Percentiles rank a stretch among this genome's conserved stretches.
Conservation (phyloP, 2,888 invertebrate genomes). For the Anticlea derivata region DNA sequence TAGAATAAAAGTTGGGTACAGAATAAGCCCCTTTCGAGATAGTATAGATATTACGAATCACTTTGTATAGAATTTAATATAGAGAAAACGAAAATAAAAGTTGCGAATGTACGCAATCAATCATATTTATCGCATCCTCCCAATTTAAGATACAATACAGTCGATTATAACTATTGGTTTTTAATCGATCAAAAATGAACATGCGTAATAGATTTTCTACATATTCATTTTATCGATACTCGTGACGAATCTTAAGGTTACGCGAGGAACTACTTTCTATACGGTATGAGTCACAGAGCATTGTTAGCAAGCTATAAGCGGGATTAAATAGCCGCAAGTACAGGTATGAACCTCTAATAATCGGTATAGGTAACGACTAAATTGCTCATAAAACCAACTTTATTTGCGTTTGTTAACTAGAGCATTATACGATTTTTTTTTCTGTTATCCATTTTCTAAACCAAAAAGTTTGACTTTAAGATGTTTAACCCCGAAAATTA, state of each 20-base stretch:
- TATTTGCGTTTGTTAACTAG: no score
- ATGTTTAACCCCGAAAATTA: no score
- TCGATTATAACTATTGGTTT: conserved; percentile 29
- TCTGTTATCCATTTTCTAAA: no score
- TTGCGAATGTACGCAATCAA: conserved; percentile 18
- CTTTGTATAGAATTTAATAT: conserved; percentile 12
- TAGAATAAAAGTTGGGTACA: no score
- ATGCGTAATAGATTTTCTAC: conserved; percentile 32
- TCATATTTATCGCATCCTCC: conserved; percentile 24
- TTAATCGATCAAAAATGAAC: conserved; percentile 28
- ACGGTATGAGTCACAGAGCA: conserved; percentile 23
- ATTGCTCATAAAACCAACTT: no score
- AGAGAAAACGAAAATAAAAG: conserved; percentile 28
- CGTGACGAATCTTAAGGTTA: conserved; percentile 57
- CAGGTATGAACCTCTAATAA: background rate
- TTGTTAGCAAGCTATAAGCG: conserved; percentile 6
- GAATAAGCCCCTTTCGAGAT: no score
- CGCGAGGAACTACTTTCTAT: conserved; percentile 62
- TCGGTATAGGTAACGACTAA: no score
- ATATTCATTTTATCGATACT: conserved; percentile 49
- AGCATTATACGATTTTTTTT: no score
- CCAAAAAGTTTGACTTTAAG: no score
- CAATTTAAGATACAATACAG: conserved; percentile 30
- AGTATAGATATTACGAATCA: no score
- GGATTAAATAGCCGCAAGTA: background rate